Conservation (phyloP, 2,797 vertebrate genomes). For the Peromyscus attwateri region DNA sequence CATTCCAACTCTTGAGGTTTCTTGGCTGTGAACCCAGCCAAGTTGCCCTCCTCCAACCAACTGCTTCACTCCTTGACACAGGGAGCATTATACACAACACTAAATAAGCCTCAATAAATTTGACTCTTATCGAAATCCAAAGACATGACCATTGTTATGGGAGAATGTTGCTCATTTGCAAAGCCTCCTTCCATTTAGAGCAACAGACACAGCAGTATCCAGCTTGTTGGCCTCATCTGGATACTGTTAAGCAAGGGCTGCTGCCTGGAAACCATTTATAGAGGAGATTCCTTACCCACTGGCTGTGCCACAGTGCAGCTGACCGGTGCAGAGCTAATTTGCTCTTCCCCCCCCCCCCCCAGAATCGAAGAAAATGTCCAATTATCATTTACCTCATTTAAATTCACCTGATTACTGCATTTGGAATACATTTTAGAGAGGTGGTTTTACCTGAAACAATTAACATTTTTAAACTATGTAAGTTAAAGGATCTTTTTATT, state of each 20-base stretch:
- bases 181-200: conserved; percentile 83
- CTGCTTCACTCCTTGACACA: conserved; percentile 50
- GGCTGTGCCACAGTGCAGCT: conserved; percentile 71
- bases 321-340: conserved; percentile 64
- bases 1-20: conserved; percentile 83
- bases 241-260: conserved; percentile 75
- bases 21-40: conserved; percentile 72
- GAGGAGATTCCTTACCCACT: conserved; percentile 72
- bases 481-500: not conserved
- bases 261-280: conserved; percentile 78
- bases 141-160: conserved; percentile 78
- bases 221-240: conserved; percentile 79
- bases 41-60: conserved; percentile 54
- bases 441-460: not conserved
- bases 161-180: conserved; percentile 83
- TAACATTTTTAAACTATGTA: conserved; percentile 3
- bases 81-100: conserved; percentile 68
- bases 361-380: not conserved
- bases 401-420: conserved; percentile 10
- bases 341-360: not conserved
- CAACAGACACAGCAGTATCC: conserved; percentile 77
- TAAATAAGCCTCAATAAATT: conserved; percentile 85
- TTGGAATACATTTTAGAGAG: conserved; percentile 9
- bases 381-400: conserved; percentile 31
- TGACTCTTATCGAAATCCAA: conserved; percentile 86